phyloP scores from a whole-genome alignment of 2,113 vertebrate species.

The Nothocercus julius region DNA sequence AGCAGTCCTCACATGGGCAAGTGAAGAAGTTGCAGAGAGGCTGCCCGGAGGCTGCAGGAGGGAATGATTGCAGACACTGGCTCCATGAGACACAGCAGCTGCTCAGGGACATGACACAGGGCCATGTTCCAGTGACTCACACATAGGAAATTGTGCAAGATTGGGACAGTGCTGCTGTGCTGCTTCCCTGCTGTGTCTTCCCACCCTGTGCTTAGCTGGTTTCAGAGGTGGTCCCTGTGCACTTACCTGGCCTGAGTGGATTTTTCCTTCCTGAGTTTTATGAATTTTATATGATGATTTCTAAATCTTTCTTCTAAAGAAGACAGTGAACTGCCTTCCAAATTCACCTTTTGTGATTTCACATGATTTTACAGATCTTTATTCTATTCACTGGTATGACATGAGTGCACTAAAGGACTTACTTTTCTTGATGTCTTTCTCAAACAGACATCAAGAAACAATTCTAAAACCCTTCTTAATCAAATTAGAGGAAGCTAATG shows the following conservation, averaged over 20 bases:
- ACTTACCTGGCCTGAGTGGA: not conserved
- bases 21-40: not conserved
- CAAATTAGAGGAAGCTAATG: not conserved
- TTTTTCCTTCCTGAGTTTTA: not conserved
- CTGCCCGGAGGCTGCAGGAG: not conserved
- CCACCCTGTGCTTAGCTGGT: not conserved
- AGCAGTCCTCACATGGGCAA: not conserved
- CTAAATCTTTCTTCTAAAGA: not conserved
- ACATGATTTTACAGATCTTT: not conserved
- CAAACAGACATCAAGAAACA: not conserved
- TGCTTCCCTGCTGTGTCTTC: not conserved
- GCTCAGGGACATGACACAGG: not conserved
- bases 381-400: not conserved
- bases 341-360: not conserved
- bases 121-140: fast-evolving
- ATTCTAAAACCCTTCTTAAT: not conserved
- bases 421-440: not conserved
- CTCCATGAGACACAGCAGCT: not conserved
- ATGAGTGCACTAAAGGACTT: not conserved
- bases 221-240: too few species aligned
- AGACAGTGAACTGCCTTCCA: not conserved
- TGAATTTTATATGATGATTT: not conserved
- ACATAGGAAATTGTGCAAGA: not conserved
- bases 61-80: not conserved
- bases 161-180: not conserved